These are phyloP conservation scores for Echeneis naucrates DNA, from an alignment of 2,797 vertebrate genomes.

Conservation along the genomic window DNA sequence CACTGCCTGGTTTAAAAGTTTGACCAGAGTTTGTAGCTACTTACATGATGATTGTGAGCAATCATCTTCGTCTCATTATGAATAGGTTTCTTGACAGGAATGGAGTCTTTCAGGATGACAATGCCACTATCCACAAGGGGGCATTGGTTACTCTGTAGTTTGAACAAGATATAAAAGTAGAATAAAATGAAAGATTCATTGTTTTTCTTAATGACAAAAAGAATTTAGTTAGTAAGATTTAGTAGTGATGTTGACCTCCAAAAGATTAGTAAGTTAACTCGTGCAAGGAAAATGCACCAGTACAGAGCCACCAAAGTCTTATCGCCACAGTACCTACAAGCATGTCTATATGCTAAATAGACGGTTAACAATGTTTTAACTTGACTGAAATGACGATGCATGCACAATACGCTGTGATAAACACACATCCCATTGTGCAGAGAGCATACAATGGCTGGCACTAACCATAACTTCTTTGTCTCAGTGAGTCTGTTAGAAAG, in stretches of 20 bases:
- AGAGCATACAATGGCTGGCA: not conserved
- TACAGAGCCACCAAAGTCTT: constrained; percentile 48
- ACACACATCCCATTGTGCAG: not conserved
- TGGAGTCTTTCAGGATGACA: constrained; percentile 62
- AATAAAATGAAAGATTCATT: constrained; percentile 34
- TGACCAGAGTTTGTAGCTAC: constrained; percentile 33
- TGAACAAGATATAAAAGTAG: constrained; percentile 63
- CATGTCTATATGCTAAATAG: not conserved
- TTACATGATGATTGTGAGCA: constrained; percentile 64
- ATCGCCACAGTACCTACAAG: not conserved
- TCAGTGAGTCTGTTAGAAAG: not conserved
- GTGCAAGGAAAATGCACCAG: constrained; percentile 45
- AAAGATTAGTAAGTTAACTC: constrained; percentile 28
- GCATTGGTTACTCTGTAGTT: constrained; percentile 71
- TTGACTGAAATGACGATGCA: not conserved
- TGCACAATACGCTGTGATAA: constrained; percentile 4
- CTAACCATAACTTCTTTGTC: not conserved
- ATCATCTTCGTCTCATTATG: constrained; percentile 50
- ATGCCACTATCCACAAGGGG: constrained; percentile 69
- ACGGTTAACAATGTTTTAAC: not conserved
- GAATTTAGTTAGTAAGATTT: constrained; percentile 4
- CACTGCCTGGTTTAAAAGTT: constrained; percentile 24
- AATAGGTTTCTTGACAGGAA: constrained; percentile 49
- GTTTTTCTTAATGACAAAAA: not conserved
- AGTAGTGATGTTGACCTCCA: not conserved